These are phyloP conservation scores for Mesocricetus auratus DNA, from an alignment of 2,113 vertebrate species.

Conservation along the genomic window DNA sequence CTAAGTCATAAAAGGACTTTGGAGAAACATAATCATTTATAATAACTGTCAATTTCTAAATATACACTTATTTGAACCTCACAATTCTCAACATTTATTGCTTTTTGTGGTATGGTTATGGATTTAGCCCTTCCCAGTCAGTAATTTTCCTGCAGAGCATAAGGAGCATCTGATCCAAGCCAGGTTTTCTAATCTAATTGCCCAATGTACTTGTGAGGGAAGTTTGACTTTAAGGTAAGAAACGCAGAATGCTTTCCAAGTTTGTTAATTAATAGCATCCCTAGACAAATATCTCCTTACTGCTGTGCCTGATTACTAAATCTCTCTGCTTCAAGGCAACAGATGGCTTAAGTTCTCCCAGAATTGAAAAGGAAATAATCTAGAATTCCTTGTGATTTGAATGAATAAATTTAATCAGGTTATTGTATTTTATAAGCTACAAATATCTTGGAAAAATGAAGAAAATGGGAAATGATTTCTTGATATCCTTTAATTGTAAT, in stretches of 20 bases:
- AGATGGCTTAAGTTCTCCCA: slow-evolving; percentile 87
- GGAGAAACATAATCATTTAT: neutral
- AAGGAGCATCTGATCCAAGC: slow-evolving; percentile 67
- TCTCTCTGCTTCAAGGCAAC: slow-evolving; percentile 87
- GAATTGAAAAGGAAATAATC: slow-evolving; percentile 84
- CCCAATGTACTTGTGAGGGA: slow-evolving; percentile 75
- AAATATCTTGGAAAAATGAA: slow-evolving; percentile 65
- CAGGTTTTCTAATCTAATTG: slow-evolving; percentile 74
- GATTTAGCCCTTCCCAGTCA: neutral
- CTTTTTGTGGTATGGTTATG: neutral
- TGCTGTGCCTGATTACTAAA: slow-evolving; percentile 86
- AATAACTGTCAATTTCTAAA: slow-evolving; percentile 43
- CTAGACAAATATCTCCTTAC: slow-evolving; percentile 87
- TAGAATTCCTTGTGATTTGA: slow-evolving; percentile 80
- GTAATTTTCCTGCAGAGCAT: slow-evolving; percentile 61
- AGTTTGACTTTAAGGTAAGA: slow-evolving; percentile 84
- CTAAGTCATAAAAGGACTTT: neutral
- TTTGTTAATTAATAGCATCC: slow-evolving; percentile 89
- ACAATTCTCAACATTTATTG: slow-evolving; percentile 15
- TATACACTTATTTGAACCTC: neutral
- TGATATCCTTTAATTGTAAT: slow-evolving; percentile 52
- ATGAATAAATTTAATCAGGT: slow-evolving; percentile 81
- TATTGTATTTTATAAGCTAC: slow-evolving; percentile 75
- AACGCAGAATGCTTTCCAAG: slow-evolving; percentile 86
- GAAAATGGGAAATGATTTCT: slow-evolving; percentile 64